A percentile compares a stretch with the other conserved stretches of the same genome.
These are phyloP conservation scores for Meganola albula DNA, from an alignment of 2,888 invertebrate species.

Conservation along the genomic window DNA sequence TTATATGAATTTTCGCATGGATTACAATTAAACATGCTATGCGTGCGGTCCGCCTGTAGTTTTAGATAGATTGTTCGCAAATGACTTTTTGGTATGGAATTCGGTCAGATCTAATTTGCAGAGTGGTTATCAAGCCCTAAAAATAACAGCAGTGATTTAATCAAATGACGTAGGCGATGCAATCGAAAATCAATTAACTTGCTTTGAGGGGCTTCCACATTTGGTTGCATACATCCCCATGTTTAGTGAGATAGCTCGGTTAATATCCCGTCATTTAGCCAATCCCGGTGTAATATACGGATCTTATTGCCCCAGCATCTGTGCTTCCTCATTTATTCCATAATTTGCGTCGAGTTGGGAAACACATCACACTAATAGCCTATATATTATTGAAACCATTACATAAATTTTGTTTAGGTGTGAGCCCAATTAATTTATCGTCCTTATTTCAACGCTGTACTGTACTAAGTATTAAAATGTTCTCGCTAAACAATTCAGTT, in stretches of 20 bases:
- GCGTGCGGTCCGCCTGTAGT: no score
- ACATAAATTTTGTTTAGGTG: slow-evolving; percentile 36
- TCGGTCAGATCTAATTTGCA: no score
- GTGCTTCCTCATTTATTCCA: slow-evolving; percentile 51
- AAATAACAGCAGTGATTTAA: no score
- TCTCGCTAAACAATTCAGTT: no score
- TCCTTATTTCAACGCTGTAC: slow-evolving; percentile 25
- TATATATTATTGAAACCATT: slow-evolving; percentile 35
- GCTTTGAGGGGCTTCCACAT: slow-evolving; percentile 25
- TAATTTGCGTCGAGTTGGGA: slow-evolving; percentile 49
- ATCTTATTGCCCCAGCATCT: slow-evolving; percentile 53
- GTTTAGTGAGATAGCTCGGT: slow-evolving; percentile 42
- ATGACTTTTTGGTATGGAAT: no score
- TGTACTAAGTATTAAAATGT: no score
- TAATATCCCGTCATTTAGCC: slow-evolving; percentile 47
- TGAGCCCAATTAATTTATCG: slow-evolving; percentile 33
- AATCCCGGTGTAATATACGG: slow-evolving; percentile 39
- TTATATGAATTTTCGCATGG: no score
- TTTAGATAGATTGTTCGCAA: no score
- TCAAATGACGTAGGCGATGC: no score
- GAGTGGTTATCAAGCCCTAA: no score
- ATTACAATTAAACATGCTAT: no score
- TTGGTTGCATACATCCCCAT: slow-evolving; percentile 44
- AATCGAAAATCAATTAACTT: no score
- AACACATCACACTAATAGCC: slow-evolving; percentile 49